Percentiles rank a stretch among this genome's conserved stretches.
Evolutionary conservation across 2,888 invertebrate genomes (phyloP).

Genomic region (Thysanoteuthis rhombus): DNA sequence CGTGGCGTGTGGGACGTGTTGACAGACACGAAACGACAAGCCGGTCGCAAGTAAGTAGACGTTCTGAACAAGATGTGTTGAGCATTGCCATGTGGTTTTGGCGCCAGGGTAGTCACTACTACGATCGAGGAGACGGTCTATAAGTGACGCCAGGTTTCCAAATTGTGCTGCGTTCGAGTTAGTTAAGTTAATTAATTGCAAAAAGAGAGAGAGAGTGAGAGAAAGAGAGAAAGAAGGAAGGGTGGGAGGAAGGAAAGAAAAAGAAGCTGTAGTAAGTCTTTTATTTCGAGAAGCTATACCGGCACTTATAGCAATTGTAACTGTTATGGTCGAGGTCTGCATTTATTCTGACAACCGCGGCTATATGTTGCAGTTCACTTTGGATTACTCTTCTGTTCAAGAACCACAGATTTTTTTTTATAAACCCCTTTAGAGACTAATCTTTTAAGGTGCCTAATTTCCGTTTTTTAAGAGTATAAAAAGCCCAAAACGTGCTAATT

Average conservation of each 20-base stretch:
- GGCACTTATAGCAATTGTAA: neutral
- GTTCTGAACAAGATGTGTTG: neutral
- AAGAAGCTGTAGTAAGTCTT: neutral
- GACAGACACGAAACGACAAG: neutral
- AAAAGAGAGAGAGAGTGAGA: neutral
- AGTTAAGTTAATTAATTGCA: neutral
- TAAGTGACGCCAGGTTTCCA: neutral
- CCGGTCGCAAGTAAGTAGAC: neutral
- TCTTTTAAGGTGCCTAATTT: too few relatives aligned
- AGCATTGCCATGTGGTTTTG: neutral
- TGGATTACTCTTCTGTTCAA: too few relatives aligned
- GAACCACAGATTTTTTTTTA: too few relatives aligned
- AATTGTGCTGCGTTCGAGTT: neutral
- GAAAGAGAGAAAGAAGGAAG: neutral
- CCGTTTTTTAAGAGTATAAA: too few relatives aligned
- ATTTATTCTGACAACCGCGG: too few relatives aligned
- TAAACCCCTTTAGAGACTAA: too few relatives aligned
- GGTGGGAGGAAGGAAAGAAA: neutral
- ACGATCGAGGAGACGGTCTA: neutral
- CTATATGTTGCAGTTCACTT: too few relatives aligned
- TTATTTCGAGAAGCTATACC: neutral
- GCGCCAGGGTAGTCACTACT: neutral
- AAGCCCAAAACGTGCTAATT: too few relatives aligned
- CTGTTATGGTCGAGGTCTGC: neutral
- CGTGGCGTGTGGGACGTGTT: neutral